Base-by-base conservation (phyloP, 2,888 invertebrate genomes). In the Byasa hedistus region DNA sequence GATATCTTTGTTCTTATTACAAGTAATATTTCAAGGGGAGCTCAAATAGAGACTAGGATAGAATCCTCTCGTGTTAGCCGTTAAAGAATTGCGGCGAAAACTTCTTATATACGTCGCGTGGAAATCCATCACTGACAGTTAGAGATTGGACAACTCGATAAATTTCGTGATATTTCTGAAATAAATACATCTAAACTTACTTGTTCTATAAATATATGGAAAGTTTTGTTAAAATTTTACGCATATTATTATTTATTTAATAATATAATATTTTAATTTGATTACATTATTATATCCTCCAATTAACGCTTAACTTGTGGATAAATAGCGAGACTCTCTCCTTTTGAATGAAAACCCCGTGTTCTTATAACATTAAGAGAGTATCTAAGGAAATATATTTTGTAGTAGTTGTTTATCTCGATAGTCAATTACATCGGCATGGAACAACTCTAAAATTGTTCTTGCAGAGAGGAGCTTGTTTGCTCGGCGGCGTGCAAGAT, bases 401-500 rank as follows among this genome's bases (percentile, higher is more conserved):
- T 4, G 27, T 27, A 27, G 27, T 27, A 27, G 27, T 27, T 4
- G 27, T 27, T 24, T 22, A 24, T 5, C 48, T n/a, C 76, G 73
- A 80, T 80, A 80, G 77, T 80, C 82, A 76, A 79, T 71, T 79
- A 81, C 82, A 83, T 83, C 83, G 83, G 82, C 80, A 79, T 69
- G 71, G 75, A 71, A 71, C 83, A 84, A 81, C 84, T 75, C 82
- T 83, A 83, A 83, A 85, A 77, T 83, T 79, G 75, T 76, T 76
- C 76, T 73, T 72, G 71, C 67, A 71, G 75, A 75, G 76, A 77
- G 78, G 77, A 73, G 76, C 79, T 79, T 85, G 88, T 87, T 87
- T 87, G 84, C 83, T 81, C 80, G 75, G 72, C 71, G 72, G 76
- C 82, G 80, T 82, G 79, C 79, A 90, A 91, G 90, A 91, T 91